Conservation (phyloP, 2,113 vertebrate species). For the Sakesphorus luctuosus region DNA sequence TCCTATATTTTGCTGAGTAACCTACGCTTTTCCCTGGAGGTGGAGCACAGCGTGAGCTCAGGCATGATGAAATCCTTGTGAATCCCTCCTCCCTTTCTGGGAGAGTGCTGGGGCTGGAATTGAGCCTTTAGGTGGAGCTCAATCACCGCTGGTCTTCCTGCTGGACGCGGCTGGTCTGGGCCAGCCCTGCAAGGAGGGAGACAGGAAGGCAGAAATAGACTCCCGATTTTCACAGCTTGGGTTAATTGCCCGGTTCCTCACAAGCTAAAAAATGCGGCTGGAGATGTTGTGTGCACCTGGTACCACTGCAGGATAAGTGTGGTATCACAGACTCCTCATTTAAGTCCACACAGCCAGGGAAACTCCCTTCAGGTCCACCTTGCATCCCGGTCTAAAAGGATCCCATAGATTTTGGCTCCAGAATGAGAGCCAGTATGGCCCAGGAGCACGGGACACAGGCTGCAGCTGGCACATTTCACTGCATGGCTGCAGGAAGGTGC, state of each 20-base stretch:
- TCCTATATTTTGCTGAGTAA: not conserved
- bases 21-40: not conserved
- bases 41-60: not conserved
- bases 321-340: not conserved
- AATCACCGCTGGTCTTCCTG: not conserved
- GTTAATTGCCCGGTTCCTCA: not conserved
- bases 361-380: not conserved
- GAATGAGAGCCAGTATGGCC: rapidly evolving
- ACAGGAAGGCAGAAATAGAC: not conserved
- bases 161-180: not conserved
- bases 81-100: not conserved
- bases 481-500: not conserved
- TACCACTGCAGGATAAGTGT: not conserved
- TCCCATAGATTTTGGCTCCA: not conserved
- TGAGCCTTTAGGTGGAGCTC: constrained; percentile 75
- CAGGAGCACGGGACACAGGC: rapidly evolving
- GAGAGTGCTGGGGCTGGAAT: not conserved
- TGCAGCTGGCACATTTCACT: not conserved
- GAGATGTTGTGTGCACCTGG: not conserved
- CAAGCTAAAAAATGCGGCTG: not conserved
- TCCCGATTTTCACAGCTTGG: not conserved
- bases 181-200: not conserved
- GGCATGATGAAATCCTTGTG: not conserved
- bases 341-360: not conserved
- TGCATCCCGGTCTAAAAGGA: not conserved